Evolutionary conservation across 1,140 invertebrate species (phyloP).

Genomic region (Eupristina koningsbergeri): DNA sequence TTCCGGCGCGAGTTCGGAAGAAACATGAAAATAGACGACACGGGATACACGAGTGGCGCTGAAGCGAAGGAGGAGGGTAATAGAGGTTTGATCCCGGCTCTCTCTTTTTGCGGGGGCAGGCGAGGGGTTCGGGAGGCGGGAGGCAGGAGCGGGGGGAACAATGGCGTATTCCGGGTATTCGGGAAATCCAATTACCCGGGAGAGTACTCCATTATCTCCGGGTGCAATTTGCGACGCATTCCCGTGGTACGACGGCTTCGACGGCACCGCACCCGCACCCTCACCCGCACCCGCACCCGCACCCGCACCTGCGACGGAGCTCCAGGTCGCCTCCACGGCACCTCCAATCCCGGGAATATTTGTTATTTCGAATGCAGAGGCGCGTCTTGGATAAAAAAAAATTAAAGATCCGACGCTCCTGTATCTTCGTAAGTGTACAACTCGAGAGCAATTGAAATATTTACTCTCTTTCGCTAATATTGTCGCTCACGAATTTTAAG

Average conservation of each 20-base stretch:
- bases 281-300: conserved; percentile 11
- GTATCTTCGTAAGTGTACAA: too few relatives aligned
- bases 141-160: neutral
- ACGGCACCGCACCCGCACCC: too few relatives aligned
- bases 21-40: conserved; percentile 3
- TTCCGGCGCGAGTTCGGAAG: neutral
- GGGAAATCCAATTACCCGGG: conserved; percentile 55
- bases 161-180: conserved; percentile 40
- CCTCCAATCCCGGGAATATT: conserved; percentile 34
- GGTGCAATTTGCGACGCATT: conserved; percentile 48
- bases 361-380: conserved; percentile 25
- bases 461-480: neutral
- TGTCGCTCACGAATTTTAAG: too few relatives aligned
- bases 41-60: neutral
- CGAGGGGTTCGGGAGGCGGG: neutral
- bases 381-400: neutral
- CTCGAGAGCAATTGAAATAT: neutral
- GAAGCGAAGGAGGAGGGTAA: neutral
- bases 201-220: conserved; percentile 44
- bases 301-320: conserved; percentile 10
- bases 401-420: neutral
- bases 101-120: neutral
- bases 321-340: conserved; percentile 5
- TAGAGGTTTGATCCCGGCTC: conserved; percentile 32
- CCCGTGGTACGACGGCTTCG: conserved; percentile 18